Conservation (phyloP, 2,888 invertebrate species). For the Hirudinaria manillensis region DNA sequence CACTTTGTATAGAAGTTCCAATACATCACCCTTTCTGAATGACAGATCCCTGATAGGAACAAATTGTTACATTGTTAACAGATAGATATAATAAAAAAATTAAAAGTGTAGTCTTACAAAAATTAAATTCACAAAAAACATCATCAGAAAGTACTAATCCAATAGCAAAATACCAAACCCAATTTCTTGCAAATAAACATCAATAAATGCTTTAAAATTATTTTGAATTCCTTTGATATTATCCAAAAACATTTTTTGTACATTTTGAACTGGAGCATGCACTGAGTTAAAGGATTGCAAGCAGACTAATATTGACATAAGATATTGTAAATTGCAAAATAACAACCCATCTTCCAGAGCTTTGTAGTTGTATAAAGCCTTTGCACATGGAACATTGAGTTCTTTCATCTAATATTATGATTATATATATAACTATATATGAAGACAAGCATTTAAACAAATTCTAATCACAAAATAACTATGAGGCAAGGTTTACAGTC, state of each 20-base stretch:
- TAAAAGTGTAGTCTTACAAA: too few species aligned
- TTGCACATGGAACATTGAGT: conserved; percentile 71
- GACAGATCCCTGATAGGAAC: conserved; percentile 71
- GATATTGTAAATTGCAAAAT: background rate
- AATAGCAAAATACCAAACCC: too few species aligned
- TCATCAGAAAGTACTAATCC: too few species aligned
- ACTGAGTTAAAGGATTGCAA: too few species aligned
- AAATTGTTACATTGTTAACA: background rate
- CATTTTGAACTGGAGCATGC: too few species aligned
- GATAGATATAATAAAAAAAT: too few species aligned
- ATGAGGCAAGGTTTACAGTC: background rate
- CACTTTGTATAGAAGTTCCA: conserved; percentile 80
- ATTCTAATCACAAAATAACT: background rate
- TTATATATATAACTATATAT: background rate
- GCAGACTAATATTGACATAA: too few species aligned
- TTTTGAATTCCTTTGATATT: too few species aligned
- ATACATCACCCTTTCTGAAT: conserved; percentile 85
- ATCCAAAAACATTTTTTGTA: too few species aligned
- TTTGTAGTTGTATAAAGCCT: conserved; percentile 78
- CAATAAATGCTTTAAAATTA: too few species aligned
- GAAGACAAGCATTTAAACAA: background rate
- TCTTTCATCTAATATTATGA: conserved; percentile 31
- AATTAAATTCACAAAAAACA: too few species aligned
- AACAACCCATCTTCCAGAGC: conserved; percentile 75
- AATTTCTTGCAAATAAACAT: too few species aligned